phyloP scores from a whole-genome alignment of 2,888 invertebrate genomes.

The Iphiclides podalirius region DNA sequence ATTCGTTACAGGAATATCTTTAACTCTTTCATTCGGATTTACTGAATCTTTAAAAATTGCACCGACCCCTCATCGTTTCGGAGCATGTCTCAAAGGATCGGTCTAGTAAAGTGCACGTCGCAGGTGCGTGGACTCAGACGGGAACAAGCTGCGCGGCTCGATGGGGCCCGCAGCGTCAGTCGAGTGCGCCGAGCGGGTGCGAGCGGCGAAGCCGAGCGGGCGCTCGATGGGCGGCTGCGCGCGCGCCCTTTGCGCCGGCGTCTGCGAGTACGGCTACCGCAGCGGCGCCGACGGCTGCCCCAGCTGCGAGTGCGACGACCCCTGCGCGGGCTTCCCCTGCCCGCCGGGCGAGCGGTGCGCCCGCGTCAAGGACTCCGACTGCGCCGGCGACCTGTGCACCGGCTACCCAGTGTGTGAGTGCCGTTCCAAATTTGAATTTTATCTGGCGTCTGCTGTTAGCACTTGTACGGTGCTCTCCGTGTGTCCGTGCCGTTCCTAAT shows the following conservation, averaged over 20 bases:
- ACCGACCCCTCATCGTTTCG: too few relatives aligned
- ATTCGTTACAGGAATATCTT: too few relatives aligned
- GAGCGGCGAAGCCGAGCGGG: constrained; percentile 51
- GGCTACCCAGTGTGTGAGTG: constrained; percentile 88
- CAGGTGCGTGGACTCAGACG: constrained; percentile 88
- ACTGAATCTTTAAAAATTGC: too few relatives aligned
- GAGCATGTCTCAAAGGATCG: too few relatives aligned
- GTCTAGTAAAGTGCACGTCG: too few relatives aligned
- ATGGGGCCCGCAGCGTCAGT: constrained; percentile 88
- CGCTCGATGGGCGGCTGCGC: constrained; percentile 82
- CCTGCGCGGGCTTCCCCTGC: constrained; percentile 89
- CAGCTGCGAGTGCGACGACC: constrained; percentile 92
- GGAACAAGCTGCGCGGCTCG: constrained; percentile 87
- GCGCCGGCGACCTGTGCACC: constrained; percentile 82
- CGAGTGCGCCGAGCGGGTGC: constrained; percentile 75
- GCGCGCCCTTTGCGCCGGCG: constrained; percentile 87
- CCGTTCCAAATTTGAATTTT: too few relatives aligned
- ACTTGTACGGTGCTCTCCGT: too few relatives aligned
- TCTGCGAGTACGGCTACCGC: constrained; percentile 92
- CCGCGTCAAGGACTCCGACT: constrained; percentile 84
- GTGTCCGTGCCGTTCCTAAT: too few relatives aligned
- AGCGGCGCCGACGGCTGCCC: constrained; percentile 85
- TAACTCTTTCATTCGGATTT: too few relatives aligned
- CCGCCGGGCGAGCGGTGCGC: constrained; percentile 87
- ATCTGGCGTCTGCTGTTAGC: too few relatives aligned